A percentile compares a stretch with the other conserved stretches of the same genome.
Conservation (phyloP, 2,888 invertebrate species). For the Andricus curvator region DNA sequence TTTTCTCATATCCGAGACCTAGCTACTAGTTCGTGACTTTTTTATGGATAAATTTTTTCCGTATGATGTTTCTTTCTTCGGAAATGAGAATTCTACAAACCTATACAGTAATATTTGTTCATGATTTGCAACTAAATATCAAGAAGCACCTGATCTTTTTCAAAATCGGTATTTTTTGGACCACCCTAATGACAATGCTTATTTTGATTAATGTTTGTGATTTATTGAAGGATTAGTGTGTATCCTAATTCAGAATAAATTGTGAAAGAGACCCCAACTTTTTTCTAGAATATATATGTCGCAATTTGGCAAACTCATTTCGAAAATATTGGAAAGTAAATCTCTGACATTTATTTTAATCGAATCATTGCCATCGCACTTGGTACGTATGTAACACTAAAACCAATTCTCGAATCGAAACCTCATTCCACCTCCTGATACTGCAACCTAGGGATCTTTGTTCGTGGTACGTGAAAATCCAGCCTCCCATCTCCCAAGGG, state of each 20-base stretch:
- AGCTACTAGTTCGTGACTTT: no score
- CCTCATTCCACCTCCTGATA: slow-evolving; percentile 56
- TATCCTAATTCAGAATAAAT: neutral
- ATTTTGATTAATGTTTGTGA: neutral
- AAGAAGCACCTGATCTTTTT: no score
- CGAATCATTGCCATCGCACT: slow-evolving; percentile 50
- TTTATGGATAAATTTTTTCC: no score
- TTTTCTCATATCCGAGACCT: no score
- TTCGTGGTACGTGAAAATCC: slow-evolving; percentile 61
- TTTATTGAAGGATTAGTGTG: neutral
- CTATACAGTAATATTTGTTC: no score
- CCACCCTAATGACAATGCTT: no score
- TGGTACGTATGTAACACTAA: slow-evolving; percentile 44
- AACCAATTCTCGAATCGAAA: slow-evolving; percentile 53
- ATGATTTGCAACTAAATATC: no score
- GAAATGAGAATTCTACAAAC: no score
- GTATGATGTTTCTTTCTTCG: no score
- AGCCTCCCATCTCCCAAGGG: slow-evolving; percentile 67
- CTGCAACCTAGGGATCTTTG: slow-evolving; percentile 62
- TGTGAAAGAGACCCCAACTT: neutral
- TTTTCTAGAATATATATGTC: neutral
- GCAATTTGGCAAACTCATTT: slow-evolving; percentile 3
- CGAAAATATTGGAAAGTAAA: slow-evolving; percentile 21
- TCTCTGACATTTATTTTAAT: slow-evolving; percentile 40
- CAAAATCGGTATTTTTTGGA: no score